Conservation (phyloP, 2,113 vertebrate species). For the Aptenodytes forsteri region DNA sequence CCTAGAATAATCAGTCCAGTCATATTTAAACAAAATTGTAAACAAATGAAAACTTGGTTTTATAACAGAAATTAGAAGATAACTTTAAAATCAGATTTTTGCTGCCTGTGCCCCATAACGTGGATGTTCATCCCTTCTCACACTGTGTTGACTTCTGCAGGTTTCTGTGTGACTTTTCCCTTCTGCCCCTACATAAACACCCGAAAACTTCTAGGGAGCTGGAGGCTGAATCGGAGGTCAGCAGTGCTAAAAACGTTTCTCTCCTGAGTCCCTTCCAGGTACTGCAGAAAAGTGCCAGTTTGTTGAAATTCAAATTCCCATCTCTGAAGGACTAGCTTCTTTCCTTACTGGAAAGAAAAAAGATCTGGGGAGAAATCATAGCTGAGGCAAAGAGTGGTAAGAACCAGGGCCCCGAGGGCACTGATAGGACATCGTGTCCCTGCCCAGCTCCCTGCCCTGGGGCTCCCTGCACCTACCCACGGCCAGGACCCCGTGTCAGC, state of each 20-base stretch:
- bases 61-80: neutral
- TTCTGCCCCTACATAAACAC: neutral
- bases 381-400: neutral
- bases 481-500: neutral
- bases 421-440: neutral
- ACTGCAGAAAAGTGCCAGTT: neutral
- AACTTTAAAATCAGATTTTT: neutral
- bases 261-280: neutral
- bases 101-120: neutral
- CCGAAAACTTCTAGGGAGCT: neutral
- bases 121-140: neutral
- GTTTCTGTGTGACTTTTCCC: neutral
- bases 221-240: neutral
- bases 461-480: fast-evolving
- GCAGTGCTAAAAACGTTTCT: neutral
- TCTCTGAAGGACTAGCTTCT: neutral
- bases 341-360: neutral
- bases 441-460: neutral
- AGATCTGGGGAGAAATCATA: neutral
- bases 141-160: neutral
- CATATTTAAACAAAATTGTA: neutral
- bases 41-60: neutral
- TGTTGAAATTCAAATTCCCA: neutral
- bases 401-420: neutral
- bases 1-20: neutral